Percentiles rank a stretch among this genome's conserved stretches.
phyloP scores from a whole-genome alignment of 2,797 vertebrate species.

The Myotis findleyi region DNA sequence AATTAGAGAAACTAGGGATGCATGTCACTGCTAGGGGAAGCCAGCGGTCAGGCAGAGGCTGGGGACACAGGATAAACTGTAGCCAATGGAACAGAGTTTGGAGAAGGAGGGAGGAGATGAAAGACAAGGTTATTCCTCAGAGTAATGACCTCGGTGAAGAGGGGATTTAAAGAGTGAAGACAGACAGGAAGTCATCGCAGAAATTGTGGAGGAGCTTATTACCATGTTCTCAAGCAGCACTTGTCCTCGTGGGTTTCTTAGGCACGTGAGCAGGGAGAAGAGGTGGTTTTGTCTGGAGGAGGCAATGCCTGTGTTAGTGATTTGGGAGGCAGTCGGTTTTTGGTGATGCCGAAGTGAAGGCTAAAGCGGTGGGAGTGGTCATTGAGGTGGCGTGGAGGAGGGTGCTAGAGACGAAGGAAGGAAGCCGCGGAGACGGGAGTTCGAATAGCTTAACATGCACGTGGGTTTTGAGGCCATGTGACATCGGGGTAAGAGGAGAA shows the following conservation, averaged over 20 bases:
- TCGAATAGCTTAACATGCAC: neutral
- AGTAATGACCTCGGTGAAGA: neutral
- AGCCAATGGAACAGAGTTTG: neutral
- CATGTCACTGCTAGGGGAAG: neutral
- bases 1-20: neutral
- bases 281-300: conserved; percentile 6
- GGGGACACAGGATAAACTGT: neutral
- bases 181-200: neutral
- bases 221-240: neutral
- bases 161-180: neutral
- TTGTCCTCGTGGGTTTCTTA: conserved; percentile 30
- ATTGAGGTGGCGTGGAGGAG: neutral
- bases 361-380: neutral
- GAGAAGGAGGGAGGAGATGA: neutral
- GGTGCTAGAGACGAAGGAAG: neutral
- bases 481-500: neutral
- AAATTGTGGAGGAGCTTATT: neutral
- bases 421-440: neutral
- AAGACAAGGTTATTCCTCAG: neutral
- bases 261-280: neutral
- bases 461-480: neutral
- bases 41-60: neutral
- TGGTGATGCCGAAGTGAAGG: neutral
- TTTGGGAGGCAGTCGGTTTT: neutral
- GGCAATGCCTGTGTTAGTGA: neutral